phyloP scores from a whole-genome alignment of 2,797 vertebrate genomes.

The Melanotaenia trifasciata region DNA sequence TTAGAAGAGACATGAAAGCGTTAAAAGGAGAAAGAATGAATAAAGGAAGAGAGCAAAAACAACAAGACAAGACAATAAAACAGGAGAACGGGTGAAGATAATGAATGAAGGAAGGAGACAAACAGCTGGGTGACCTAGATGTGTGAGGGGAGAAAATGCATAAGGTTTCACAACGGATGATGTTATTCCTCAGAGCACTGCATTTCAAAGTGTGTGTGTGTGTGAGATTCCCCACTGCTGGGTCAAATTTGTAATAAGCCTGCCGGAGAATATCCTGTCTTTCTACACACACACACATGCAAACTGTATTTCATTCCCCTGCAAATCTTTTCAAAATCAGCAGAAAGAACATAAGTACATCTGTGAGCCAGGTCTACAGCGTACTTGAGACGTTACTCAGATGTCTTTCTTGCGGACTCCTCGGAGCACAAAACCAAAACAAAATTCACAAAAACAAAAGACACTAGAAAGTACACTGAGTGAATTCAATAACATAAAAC shows the following conservation, averaged over 20 bases:
- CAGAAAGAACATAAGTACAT: not conserved
- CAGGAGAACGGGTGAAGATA: not conserved
- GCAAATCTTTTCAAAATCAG: not conserved
- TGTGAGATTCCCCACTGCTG: slow-evolving; percentile 40
- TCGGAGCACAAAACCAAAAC: not conserved
- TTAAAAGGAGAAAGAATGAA: slow-evolving; percentile 3
- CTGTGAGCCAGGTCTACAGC: not conserved
- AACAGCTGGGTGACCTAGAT: slow-evolving; percentile 66
- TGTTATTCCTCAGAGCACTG: slow-evolving; percentile 43
- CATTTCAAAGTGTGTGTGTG: slow-evolving; percentile 15
- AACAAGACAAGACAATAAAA: not conserved
- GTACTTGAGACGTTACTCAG: not conserved
- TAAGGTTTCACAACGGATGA: slow-evolving; percentile 61
- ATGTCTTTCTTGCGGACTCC: not conserved
- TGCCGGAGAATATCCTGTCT: slow-evolving; percentile 32
- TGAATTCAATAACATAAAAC: not conserved
- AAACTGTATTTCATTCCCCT: not conserved
- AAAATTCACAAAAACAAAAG: not conserved
- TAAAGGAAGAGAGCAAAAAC: not conserved
- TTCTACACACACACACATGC: slow-evolving; percentile 13
- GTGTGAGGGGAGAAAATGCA: slow-evolving; percentile 51
- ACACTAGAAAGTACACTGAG: not conserved
- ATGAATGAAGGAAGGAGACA: slow-evolving; percentile 14
- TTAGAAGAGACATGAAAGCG: not conserved
- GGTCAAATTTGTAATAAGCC: slow-evolving; percentile 52